Conservation (phyloP, 1,140 invertebrate species). For the Aphaenogaster ashmeadi region DNA sequence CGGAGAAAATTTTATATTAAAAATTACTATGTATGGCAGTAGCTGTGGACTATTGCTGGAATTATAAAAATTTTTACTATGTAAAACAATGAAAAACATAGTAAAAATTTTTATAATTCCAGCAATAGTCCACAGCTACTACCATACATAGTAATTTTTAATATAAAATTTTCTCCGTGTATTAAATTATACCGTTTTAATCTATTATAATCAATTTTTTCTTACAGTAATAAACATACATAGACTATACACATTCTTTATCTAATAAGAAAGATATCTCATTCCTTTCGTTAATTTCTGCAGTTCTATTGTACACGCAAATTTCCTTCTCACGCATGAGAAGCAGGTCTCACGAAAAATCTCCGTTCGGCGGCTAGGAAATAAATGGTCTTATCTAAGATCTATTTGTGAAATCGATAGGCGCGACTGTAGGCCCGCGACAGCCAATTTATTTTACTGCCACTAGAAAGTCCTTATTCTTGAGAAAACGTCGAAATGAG, state of each 20-base stretch:
- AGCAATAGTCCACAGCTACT: too few relatives aligned
- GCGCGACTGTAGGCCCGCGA: conserved; percentile 46
- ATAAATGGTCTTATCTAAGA: conserved; percentile 43
- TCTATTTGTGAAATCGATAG: conserved; percentile 68
- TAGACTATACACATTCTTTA: background rate
- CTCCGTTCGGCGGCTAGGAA: background rate
- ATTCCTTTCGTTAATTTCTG: background rate
- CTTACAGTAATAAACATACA: background rate
- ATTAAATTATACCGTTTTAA: background rate
- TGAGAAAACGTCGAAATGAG: conserved; percentile 57
- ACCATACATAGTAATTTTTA: too few relatives aligned
- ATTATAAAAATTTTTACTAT: too few relatives aligned
- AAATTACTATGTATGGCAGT: too few relatives aligned
- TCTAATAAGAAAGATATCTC: background rate
- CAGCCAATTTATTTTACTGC: conserved; percentile 72
- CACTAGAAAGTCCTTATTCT: conserved; percentile 67
- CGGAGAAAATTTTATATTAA: too few relatives aligned
- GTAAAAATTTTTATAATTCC: too few relatives aligned
- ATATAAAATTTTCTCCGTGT: too few relatives aligned
- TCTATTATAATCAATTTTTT: background rate
- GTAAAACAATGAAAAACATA: too few relatives aligned
- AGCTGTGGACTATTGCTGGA: too few relatives aligned
- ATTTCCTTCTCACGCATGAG: background rate
- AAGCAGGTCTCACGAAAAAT: conserved; percentile 14
- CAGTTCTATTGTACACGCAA: background rate